Conservation (phyloP, 2,888 invertebrate genomes). For the Deilephila elpenor region DNA sequence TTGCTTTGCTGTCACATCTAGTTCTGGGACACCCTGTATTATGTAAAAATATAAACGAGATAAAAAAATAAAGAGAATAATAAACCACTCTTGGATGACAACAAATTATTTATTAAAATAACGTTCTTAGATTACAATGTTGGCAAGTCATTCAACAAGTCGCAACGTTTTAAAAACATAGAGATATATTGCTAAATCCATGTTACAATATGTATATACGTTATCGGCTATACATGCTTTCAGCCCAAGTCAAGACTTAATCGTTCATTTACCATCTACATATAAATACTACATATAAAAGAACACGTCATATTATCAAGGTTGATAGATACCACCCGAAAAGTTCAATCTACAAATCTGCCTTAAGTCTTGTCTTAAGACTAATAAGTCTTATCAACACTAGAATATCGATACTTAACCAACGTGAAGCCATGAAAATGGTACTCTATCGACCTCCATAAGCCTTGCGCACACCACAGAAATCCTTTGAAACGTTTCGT, state of each 20-base stretch:
- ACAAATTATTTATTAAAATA: constrained; percentile 74
- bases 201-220: constrained; percentile 32
- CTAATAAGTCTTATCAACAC: constrained; percentile 12
- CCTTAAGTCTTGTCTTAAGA: background rate
- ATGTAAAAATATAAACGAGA: too few relatives aligned
- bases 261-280: background rate
- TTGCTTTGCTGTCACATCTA: too few relatives aligned
- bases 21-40: too few relatives aligned
- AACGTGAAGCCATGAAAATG: background rate
- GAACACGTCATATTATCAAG: constrained; percentile 7
- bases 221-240: constrained; percentile 8
- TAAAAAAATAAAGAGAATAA: too few relatives aligned
- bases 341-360: background rate
- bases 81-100: constrained; percentile 54
- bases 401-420: background rate
- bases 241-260: constrained; percentile 1
- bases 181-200: constrained; percentile 44
- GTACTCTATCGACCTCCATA: constrained; percentile 17
- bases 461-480: background rate
- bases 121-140: constrained; percentile 60
- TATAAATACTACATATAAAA: constrained; percentile 3
- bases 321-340: background rate
- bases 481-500: background rate
- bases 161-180: constrained; percentile 50
- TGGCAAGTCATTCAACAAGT: constrained; percentile 54